These are phyloP conservation scores for Ectobius pallidus DNA, from an alignment of 2,888 invertebrate genomes.

Conservation along the genomic window DNA sequence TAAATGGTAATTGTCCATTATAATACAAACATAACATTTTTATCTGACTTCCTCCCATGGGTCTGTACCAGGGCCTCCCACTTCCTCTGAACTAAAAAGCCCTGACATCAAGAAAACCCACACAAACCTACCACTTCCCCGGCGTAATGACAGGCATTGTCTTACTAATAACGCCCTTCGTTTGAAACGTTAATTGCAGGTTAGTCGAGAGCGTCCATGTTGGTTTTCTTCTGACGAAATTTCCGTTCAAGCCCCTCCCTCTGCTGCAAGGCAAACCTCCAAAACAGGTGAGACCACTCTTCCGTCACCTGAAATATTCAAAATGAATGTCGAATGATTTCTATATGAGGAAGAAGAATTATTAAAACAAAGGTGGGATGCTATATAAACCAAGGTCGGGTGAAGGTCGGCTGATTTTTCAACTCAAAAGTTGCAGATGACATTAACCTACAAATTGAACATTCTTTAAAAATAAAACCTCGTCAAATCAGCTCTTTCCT, in stretches of 20 bases:
- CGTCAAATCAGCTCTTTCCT: too few species aligned
- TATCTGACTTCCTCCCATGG: conserved; percentile 20
- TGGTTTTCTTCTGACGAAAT: conserved; percentile 4
- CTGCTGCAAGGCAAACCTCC: conserved; percentile 2
- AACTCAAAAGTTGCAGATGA: too few species aligned
- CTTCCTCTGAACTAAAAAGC: conserved; percentile 3
- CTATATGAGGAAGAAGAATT: too few species aligned
- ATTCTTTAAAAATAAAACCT: too few species aligned
- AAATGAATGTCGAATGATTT: too few species aligned
- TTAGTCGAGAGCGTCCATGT: conserved; percentile 18
- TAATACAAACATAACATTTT: conserved; percentile 27
- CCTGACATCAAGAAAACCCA: conserved; percentile 19
- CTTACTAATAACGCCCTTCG: conserved; percentile 28
- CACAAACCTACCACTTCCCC: conserved; percentile 19
- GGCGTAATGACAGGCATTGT: conserved; percentile 24
- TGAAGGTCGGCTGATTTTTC: too few species aligned
- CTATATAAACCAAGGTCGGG: too few species aligned
- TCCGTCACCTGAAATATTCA: too few species aligned
- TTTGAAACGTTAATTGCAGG: conserved; percentile 30
- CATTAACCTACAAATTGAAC: too few species aligned
- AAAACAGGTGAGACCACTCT: not conserved
- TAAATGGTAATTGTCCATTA: conserved; percentile 21
- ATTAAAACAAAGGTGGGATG: too few species aligned
- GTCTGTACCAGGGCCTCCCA: not conserved
- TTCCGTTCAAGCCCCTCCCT: conserved; percentile 6